Conservation (phyloP, 1,140 invertebrate species). For the Babylonia areolata region DNA sequence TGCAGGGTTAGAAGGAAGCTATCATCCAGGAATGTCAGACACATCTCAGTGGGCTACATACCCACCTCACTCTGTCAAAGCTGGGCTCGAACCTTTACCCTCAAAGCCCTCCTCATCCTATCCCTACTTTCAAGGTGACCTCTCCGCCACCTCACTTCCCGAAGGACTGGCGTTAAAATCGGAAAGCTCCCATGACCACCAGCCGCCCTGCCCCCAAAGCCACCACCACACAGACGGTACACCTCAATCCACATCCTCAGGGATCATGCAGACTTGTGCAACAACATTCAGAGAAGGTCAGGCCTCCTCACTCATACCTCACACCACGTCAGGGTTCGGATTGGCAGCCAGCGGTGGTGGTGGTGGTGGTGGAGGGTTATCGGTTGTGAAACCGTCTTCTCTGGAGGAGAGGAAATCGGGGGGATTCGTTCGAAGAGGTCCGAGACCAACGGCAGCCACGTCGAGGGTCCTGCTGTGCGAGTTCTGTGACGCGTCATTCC, state of each 20-base stretch:
- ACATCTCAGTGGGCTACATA: background rate
- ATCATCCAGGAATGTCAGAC: background rate
- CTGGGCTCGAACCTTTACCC: background rate
- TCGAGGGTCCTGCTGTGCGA: constrained; percentile 8
- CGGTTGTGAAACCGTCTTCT: background rate
- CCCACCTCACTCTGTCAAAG: background rate
- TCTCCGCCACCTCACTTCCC: background rate
- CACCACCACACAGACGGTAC: background rate
- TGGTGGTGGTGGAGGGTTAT: too few species aligned
- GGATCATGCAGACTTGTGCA: background rate
- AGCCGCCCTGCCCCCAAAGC: background rate
- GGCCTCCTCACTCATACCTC: too few species aligned
- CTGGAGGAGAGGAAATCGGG: background rate
- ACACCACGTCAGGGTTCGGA: too few species aligned
- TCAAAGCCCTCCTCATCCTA: background rate
- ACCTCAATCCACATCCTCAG: background rate
- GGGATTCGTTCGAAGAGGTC: background rate
- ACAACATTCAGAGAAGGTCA: background rate
- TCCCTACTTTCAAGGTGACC: background rate
- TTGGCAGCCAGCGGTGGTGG: too few species aligned
- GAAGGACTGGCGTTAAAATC: background rate
- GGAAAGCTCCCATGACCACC: background rate
- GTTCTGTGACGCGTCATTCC: constrained; percentile 16
- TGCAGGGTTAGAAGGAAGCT: background rate
- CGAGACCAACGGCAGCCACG: background rate